Evolutionary conservation across 2,113 vertebrate species (phyloP).

Genomic region (Holacanthus passer): DNA sequence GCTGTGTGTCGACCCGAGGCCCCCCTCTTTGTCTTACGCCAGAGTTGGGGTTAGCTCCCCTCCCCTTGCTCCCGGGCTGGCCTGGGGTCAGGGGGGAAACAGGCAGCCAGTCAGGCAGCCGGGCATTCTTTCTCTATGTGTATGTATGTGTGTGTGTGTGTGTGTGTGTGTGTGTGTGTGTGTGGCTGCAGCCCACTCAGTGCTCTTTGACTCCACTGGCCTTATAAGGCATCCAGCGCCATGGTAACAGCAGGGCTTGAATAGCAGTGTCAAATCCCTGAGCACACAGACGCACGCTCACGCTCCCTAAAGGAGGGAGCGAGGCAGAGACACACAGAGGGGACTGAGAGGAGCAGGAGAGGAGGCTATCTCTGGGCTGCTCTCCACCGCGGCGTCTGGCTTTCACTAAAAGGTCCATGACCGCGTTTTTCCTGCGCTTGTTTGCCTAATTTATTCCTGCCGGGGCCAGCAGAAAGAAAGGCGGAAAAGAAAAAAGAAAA

Average conservation of each 20-base stretch:
- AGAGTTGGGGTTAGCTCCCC: slow-evolving; percentile 77
- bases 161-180: slow-evolving; percentile 71
- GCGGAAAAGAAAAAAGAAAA: background rate
- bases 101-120: slow-evolving; percentile 74
- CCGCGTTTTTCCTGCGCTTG: slow-evolving; percentile 67
- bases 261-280: slow-evolving; percentile 92
- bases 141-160: slow-evolving; percentile 70
- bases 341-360: slow-evolving; percentile 65
- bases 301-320: slow-evolving; percentile 79
- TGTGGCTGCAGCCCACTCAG: slow-evolving; percentile 82
- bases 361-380: slow-evolving; percentile 73
- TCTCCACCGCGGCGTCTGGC: slow-evolving; percentile 68
- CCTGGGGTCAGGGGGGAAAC: slow-evolving; percentile 81
- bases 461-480: slow-evolving; percentile 51
- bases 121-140: slow-evolving; percentile 80
- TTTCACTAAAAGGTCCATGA: slow-evolving; percentile 65
- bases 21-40: slow-evolving; percentile 65
- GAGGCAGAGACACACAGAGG: slow-evolving; percentile 57
- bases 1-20: slow-evolving; percentile 32
- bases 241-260: slow-evolving; percentile 89
- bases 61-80: slow-evolving; percentile 67
- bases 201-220: slow-evolving; percentile 89
- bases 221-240: slow-evolving; percentile 87
- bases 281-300: slow-evolving; percentile 86
- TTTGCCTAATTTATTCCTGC: slow-evolving; percentile 80